Evolutionary conservation across 2,888 invertebrate genomes (phyloP).

Genomic region (Melieria omissa): DNA sequence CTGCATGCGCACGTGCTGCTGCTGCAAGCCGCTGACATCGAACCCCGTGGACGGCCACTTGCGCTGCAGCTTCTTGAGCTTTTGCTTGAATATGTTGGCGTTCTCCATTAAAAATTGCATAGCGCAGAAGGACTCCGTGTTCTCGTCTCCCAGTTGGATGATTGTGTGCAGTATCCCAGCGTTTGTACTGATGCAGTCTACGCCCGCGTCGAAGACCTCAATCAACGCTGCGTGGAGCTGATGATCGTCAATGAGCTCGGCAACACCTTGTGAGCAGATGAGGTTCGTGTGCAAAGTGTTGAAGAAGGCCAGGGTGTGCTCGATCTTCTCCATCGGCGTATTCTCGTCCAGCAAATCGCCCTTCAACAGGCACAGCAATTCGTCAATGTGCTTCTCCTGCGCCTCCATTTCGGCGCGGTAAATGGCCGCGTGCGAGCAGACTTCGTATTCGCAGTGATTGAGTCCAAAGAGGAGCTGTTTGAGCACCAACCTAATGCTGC

Average conservation of each 20-base stretch:
- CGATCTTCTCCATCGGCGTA: conserved; percentile 84
- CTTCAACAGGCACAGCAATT: conserved; percentile 86
- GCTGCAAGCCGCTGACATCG: conserved; percentile 60
- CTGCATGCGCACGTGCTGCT: conserved; percentile 60
- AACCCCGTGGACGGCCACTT: conserved; percentile 72
- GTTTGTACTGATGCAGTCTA: conserved; percentile 79
- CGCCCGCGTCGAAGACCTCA: conserved; percentile 73
- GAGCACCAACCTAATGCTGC: conserved; percentile 79
- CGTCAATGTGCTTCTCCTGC: conserved; percentile 91
- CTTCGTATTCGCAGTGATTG: conserved; percentile 82
- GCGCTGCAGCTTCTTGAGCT: conserved; percentile 81
- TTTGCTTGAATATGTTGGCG: conserved; percentile 80
- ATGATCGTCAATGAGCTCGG: conserved; percentile 73
- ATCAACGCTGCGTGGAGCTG: conserved; percentile 69
- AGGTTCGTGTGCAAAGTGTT: conserved; percentile 83
- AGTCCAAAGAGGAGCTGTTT: conserved; percentile 79
- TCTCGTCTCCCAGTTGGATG: conserved; percentile 71
- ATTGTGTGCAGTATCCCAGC: conserved; percentile 71
- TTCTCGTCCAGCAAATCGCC: conserved; percentile 95
- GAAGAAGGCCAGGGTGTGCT: conserved; percentile 86
- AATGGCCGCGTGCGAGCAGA: conserved; percentile 84
- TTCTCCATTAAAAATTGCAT: conserved; percentile 80
- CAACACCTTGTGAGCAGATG: conserved; percentile 76
- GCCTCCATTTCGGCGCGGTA: conserved; percentile 87
- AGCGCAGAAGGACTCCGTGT: conserved; percentile 76